phyloP scores from a whole-genome alignment of 1,140 invertebrate genomes.

The Apocrypta bakeri region DNA sequence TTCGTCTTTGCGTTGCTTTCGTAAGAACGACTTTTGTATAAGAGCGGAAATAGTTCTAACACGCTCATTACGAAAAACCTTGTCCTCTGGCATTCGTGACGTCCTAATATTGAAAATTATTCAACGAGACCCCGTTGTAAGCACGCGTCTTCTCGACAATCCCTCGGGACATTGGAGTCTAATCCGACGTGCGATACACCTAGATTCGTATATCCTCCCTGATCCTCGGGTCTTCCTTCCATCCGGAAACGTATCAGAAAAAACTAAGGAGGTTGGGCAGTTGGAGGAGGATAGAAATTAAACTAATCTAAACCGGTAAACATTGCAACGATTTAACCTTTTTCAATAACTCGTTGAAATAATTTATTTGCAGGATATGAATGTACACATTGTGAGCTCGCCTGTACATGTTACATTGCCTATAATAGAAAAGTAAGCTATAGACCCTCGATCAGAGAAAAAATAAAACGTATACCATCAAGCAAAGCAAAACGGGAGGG shows the following conservation, averaged over 20 bases:
- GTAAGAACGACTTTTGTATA: too few relatives aligned
- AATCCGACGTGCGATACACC: slow-evolving; percentile 11
- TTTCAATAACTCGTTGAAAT: background rate
- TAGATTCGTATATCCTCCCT: background rate
- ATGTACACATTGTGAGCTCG: background rate
- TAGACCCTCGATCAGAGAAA: background rate
- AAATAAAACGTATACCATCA: background rate
- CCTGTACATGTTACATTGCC: background rate
- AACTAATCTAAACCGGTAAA: too few relatives aligned
- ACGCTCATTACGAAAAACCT: too few relatives aligned
- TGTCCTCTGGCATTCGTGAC: background rate
- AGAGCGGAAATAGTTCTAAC: too few relatives aligned
- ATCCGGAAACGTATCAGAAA: background rate
- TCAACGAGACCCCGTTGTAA: slow-evolving; percentile 20
- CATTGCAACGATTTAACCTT: too few relatives aligned
- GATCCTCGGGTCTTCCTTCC: background rate
- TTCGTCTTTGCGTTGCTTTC: too few relatives aligned
- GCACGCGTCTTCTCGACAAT: background rate
- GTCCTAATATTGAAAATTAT: slow-evolving; percentile 21
- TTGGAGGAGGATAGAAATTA: slow-evolving; percentile 38
- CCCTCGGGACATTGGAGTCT: slow-evolving; percentile 21
- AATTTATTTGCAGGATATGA: background rate
- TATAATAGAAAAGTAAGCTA: background rate
- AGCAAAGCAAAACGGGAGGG: slow-evolving; percentile 30
- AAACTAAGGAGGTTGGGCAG: slow-evolving; percentile 51